Evolutionary conservation across 92 coral and sea anemone species (phyloP), one percentile per base, ranked within the genome.

Genomic region (Phymanthus crucifer): DNA sequence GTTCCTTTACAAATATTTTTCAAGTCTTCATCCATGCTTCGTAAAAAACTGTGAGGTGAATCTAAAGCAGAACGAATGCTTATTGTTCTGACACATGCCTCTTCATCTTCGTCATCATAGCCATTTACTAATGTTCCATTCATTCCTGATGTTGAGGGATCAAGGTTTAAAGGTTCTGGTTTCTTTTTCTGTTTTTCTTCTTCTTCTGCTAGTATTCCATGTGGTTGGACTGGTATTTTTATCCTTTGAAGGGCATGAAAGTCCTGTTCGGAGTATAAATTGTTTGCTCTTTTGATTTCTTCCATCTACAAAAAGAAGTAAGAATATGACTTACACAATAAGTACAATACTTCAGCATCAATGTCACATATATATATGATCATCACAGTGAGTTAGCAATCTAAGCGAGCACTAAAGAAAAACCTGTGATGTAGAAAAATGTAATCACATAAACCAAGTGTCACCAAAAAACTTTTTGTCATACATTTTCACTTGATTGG

Each of bases 261-360:
- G 81, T 96, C 99, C 77, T 96, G 99, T n/a, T 91, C 98, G 46
- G 88, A 85, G 77, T 93, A 96, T n/a, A 96, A 80, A 73, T 87
- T 93, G 75, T 96, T 96, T 27, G 87, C 88, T 77, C 89, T 86
- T 74, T 93, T 96, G 40, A 96, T 72, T 80, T 96, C 98, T 18
- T 90, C 97, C 74, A 96, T 93, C 99, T 96, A 78, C 18, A 71
- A 81, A 40, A 52, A 34, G 23, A 58, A 83, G 5, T 8, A 68
- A 75, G 36, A 50, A 45, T 17, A 18, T 33, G 45, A 18, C 40
- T 21, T 21, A 6, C 4, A 21, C 10, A 1, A 21, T 54, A 19
- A 2, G 4, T 24, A 21, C n/a, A 14, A 45, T 11, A 45, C n/a
- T n/a, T n/a, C 48, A 43, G 48, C 48, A 43, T 10, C 11, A 2